These are phyloP conservation scores for Empis stercorea DNA, from an alignment of 2,888 invertebrate species.

Conservation along the genomic window DNA sequence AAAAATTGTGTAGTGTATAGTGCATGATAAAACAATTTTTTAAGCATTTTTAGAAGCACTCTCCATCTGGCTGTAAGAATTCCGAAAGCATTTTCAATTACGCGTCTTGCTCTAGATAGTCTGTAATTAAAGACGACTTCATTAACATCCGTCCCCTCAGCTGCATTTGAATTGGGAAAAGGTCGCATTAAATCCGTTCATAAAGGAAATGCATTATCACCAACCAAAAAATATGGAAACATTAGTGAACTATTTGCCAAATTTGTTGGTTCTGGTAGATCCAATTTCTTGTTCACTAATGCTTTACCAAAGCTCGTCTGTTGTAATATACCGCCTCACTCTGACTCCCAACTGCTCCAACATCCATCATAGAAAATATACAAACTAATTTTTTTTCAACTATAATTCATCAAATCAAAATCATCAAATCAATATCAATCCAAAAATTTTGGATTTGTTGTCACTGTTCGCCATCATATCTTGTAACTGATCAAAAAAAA, in stretches of 20 bases:
- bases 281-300: not conserved
- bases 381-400: no score
- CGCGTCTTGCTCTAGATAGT: slow-evolving; percentile 4
- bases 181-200: not conserved
- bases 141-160: not conserved
- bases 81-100: slow-evolving; percentile 1
- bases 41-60: not conserved
- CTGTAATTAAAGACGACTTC: slow-evolving; percentile 1
- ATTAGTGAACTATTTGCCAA: not conserved
- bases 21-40: slow-evolving; percentile 5
- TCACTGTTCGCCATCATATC: no score
- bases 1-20: slow-evolving; percentile 3
- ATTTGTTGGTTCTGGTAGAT: not conserved
- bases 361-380: not conserved
- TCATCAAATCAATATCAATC: no score
- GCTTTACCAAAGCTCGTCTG: not conserved
- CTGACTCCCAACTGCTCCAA: not conserved
- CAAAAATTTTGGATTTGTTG: no score
- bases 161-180: not conserved
- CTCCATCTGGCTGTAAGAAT: not conserved
- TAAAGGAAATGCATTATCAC: not conserved
- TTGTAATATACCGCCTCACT: not conserved
- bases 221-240: not conserved
- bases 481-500: no score
- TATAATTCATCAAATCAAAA: no score